Percentiles rank a stretch among this genome's conserved stretches.
These are phyloP conservation scores for Ametastegia equiseti DNA, from an alignment of 2,888 invertebrate species.

Conservation along the genomic window DNA sequence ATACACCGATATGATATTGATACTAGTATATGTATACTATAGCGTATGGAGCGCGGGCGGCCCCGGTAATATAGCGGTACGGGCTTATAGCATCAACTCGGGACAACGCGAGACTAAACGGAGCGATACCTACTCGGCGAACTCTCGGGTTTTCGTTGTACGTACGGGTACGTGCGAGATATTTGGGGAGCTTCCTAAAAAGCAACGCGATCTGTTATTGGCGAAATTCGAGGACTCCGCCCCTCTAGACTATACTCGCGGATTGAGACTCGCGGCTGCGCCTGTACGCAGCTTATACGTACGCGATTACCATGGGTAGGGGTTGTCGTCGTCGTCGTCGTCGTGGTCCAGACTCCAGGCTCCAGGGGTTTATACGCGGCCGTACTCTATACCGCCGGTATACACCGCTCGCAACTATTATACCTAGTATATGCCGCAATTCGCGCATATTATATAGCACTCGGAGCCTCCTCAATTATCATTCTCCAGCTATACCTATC, in stretches of 20 bases:
- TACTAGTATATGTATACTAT: neutral
- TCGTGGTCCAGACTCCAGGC: constrained; percentile 36
- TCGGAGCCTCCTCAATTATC: neutral
- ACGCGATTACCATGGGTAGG: constrained; percentile 17
- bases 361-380: constrained; percentile 19
- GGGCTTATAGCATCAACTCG: neutral
- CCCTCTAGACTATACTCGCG: constrained; percentile 56
- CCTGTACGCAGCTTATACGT: constrained; percentile 1
- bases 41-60: neutral
- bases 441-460: neutral
- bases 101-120: constrained; percentile 29
- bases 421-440: constrained; percentile 14
- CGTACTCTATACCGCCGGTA: too few species aligned
- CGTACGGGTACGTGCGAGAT: constrained; percentile 32
- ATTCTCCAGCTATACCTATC: neutral
- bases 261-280: constrained; percentile 43
- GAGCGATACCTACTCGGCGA: constrained; percentile 22
- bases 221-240: constrained; percentile 58
- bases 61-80: neutral
- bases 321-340: constrained; percentile 34
- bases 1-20: neutral
- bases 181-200: constrained; percentile 60
- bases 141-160: constrained; percentile 37
- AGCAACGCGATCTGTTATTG: constrained; percentile 57
- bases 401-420: neutral